Base-by-base conservation (phyloP, 2,888 invertebrate species). In the Julus scanicus region DNA sequence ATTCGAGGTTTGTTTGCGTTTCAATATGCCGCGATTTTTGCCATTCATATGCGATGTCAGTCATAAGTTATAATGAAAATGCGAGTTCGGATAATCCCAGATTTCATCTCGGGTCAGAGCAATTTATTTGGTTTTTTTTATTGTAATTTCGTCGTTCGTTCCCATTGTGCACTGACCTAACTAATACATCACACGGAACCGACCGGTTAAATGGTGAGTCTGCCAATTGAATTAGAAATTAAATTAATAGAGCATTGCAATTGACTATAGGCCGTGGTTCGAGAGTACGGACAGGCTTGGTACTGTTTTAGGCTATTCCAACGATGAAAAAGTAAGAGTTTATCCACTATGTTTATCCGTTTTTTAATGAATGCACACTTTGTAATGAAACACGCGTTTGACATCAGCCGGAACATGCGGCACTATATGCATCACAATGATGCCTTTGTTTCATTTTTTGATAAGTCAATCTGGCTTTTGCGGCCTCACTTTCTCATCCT, bases 151-250 rank as follows among this genome's bases (percentile, higher is more conserved):
- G 6, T 29, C 71, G 20, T 71, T 71, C 29, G 71, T 29, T 71
- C 71, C 71, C 71, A 71, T 71, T 71, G 71, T 71, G 71, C 71
- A 71, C 71, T 71, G 71, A 71, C 71, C 71, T 71, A 71, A 71
- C 71, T 71, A 71, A 71, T 29, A 71, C 71, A 29, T 71, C 71
- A 71, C 71, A 71, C 29, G 71, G 71, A 71, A 71, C 71, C 71
- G 71, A 71, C 71, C 11, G 29, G 71, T 11, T 71, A 71, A 71
- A 71, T 71, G 71, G 71, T 71, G 71, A 71, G 71, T 71, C 71
- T 71, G 71, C 71, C n/a, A 71, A 71, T 71, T 71, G 71, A 71
- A 71, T 71, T 71, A 71, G 17, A 71, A 71, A 71, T 29, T 29
- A 20, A 71, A 71, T 71, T 71, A 71, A 71, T 71, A 71, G 71